Evolutionary conservation across 1,140 invertebrate species (phyloP), one percentile per base, ranked within the genome.

Genomic region (Spodoptera frugiperda): DNA sequence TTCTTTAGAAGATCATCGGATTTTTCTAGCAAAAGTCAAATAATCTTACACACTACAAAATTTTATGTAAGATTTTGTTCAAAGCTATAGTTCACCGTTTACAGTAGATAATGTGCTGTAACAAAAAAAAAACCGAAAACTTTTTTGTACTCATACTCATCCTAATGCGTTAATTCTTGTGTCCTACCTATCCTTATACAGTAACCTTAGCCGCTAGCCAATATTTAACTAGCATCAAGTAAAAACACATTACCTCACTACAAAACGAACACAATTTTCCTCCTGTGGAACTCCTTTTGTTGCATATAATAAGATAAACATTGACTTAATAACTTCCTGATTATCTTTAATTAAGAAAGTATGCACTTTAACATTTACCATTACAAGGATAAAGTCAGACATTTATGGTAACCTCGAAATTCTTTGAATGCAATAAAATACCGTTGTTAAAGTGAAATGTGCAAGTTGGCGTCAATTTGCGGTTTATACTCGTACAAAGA

Each of bases 371-470:
- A 30, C 5, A 30, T 5, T 3, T 39, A 39, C 33, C 9, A 39
- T 39, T 39, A 39, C 33, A 39, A 39, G 33, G 33, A 53, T 53
- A 53, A 19, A 17, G 51, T 10, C 51, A 17, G 51, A 53, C 12
- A 8, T 19, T 15, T 15, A 15, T 17, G n/a, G 8, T 17, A 17
- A 17, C 51, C 11, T 33, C 30, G 25, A 15, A 44, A 17, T 17
- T 39, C 14, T 33, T 15, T 17, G 17, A 61, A 44, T 61, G n/a
- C n/a, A 61, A 2, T 44, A 19, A 44, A 61, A 39, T 17, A 44
- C 12, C 0, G 12, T 14, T 11, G 44, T 61, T 61, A 61, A 61
- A 61, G 30, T 33, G 57, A 61, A 61, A 61, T 61, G 57, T 53
- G 51, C 33, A 61, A 61, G 57, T 61, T 44, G 1, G n/a, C 30